Conservation (phyloP, 1,140 invertebrate species). For the Eufriesea mexicana region DNA sequence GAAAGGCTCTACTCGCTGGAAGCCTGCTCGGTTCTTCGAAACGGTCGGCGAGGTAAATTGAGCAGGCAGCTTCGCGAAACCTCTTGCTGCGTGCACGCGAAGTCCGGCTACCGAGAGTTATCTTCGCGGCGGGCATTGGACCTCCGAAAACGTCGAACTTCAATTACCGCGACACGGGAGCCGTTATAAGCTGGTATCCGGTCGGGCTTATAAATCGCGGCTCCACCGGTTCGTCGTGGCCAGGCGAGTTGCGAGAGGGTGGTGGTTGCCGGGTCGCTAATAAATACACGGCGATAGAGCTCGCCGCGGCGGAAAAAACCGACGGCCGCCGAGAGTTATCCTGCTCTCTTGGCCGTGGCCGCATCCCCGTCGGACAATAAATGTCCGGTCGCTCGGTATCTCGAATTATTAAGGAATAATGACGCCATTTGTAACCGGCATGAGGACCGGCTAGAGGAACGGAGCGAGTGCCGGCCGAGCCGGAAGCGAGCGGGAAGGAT, state of each 20-base stretch:
- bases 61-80: not conserved
- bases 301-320: conserved; percentile 12
- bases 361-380: conserved; percentile 54
- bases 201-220: conserved; percentile 51
- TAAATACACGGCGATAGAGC: conserved; percentile 61
- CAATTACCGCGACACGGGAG: conserved; percentile 51
- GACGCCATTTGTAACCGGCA: conserved; percentile 70
- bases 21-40: not conserved
- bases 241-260: no score
- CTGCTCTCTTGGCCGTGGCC: conserved; percentile 3
- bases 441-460: conserved; percentile 47
- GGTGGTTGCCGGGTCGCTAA: conserved; percentile 29
- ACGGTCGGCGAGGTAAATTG: not conserved
- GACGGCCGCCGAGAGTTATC: conserved; percentile 41
- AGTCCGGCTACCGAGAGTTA: not conserved
- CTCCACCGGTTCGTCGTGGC: conserved; percentile 1
- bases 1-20: no score
- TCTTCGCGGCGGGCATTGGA: not conserved
- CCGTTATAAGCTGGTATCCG: conserved; percentile 39
- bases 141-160: conserved; percentile 52
- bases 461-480: conserved; percentile 30
- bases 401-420: conserved; percentile 72
- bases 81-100: not conserved
- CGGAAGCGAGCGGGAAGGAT: not conserved
- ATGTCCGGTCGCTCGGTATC: conserved; percentile 58